A percentile compares a stretch with the other conserved stretches of the same genome.
Evolutionary conservation across 2,113 vertebrate species (phyloP).

Genomic region (Larimichthys crocea): DNA sequence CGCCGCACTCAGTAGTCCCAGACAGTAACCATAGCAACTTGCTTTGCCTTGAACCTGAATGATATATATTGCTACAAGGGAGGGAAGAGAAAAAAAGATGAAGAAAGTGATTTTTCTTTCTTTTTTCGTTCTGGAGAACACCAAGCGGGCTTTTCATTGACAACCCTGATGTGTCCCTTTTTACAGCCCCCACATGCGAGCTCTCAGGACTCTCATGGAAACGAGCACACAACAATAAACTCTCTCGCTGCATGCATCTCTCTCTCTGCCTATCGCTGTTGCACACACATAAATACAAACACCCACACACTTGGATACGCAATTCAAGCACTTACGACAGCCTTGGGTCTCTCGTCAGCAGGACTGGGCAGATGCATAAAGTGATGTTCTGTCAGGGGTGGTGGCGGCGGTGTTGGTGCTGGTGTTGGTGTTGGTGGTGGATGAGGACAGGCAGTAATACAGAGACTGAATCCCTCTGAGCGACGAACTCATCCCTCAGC

Average conservation of each 20-base stretch:
- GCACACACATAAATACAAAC: slow-evolving; percentile 59
- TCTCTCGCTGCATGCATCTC: slow-evolving; percentile 20
- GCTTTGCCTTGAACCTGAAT: slow-evolving; percentile 72
- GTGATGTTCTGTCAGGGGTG: slow-evolving; percentile 24
- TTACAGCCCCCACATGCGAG: slow-evolving; percentile 61
- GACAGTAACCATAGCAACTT: slow-evolving; percentile 77
- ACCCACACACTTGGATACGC: slow-evolving; percentile 60
- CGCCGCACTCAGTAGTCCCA: slow-evolving; percentile 46
- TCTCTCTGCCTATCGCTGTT: slow-evolving; percentile 14
- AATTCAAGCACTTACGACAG: slow-evolving; percentile 59
- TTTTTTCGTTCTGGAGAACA: slow-evolving; percentile 30
- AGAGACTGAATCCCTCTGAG: slow-evolving; percentile 38
- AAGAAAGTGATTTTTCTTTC: slow-evolving; percentile 40
- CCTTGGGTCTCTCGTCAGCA: slow-evolving; percentile 69
- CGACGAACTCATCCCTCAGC: slow-evolving; percentile 18
- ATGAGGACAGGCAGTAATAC: slow-evolving; percentile 32
- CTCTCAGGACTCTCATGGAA: slow-evolving; percentile 59
- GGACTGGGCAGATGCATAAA: slow-evolving; percentile 58
- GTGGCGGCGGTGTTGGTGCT: not conserved
- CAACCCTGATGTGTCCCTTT: slow-evolving; percentile 60
- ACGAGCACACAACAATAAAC: slow-evolving; percentile 48
- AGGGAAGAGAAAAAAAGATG: slow-evolving; percentile 36
- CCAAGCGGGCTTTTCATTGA: slow-evolving; percentile 57
- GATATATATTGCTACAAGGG: slow-evolving; percentile 58
- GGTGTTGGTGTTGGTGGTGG: not conserved